Conservation (phyloP, 2,888 invertebrate genomes). For the Gymnosoma rotundatum region DNA sequence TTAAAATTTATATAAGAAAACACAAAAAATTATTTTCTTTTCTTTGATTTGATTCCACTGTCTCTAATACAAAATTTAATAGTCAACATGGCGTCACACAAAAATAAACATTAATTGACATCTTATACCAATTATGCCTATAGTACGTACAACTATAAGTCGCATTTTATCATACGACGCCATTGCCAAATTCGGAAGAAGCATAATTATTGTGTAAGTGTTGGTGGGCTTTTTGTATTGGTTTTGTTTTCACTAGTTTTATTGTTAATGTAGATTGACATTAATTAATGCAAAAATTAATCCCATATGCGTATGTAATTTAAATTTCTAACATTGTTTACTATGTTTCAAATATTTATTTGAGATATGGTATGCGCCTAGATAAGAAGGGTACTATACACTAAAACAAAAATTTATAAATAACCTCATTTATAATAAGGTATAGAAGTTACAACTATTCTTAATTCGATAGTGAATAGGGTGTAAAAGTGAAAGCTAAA, state of each 20-base stretch:
- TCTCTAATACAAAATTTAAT: not conserved
- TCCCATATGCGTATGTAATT: constrained; percentile 29
- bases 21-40: not conserved
- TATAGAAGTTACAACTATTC: too few relatives aligned
- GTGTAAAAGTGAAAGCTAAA: too few relatives aligned
- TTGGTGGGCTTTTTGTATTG: not conserved
- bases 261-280: constrained; percentile 6
- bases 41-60: not conserved
- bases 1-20: not conserved
- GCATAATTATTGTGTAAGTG: not conserved
- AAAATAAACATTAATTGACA: not conserved
- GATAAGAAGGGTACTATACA: too few relatives aligned
- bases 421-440: too few relatives aligned
- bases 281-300: too few relatives aligned
- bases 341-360: constrained; percentile 42
- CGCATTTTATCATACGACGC: not conserved
- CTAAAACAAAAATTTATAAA: too few relatives aligned
- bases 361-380: not conserved
- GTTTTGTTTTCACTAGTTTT: not conserved
- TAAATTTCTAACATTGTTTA: constrained; percentile 38
- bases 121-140: not conserved
- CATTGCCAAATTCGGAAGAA: not conserved
- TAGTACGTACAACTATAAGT: not conserved
- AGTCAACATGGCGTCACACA: not conserved
- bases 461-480: too few relatives aligned